Evolutionary conservation across 2,113 vertebrate species (phyloP).

Genomic region (Camelus dromedarius): DNA sequence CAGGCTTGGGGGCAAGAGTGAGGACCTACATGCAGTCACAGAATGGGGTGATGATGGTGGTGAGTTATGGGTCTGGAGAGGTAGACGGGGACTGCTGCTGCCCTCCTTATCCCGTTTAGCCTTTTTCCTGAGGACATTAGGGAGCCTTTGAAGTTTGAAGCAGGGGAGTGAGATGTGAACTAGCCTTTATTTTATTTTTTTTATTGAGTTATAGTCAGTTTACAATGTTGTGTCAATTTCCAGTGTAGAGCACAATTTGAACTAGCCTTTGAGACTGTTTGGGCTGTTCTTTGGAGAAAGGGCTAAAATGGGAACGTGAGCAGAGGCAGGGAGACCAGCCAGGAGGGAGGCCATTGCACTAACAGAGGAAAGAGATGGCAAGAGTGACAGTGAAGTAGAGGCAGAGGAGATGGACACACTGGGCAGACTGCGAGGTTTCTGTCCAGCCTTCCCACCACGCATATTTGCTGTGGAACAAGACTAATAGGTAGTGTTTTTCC

Average conservation of each 20-base stretch:
- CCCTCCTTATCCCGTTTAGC: not conserved
- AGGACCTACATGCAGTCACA: not conserved
- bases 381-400: rapidly evolving
- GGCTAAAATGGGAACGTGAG: not conserved
- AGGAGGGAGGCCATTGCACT: not conserved
- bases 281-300: not conserved
- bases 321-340: not conserved
- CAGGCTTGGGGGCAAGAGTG: not conserved
- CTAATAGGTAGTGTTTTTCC: not conserved
- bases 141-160: not conserved
- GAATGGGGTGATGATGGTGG: not conserved
- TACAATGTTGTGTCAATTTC: too few relatives aligned
- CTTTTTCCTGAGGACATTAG: not conserved
- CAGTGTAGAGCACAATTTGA: too few relatives aligned
- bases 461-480: not conserved
- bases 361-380: not conserved
- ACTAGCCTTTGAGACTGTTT: not conserved
- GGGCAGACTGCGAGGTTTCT: not conserved
- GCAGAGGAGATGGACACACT: not conserved
- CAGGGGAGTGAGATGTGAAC: not conserved
- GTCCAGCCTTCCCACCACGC: not conserved
- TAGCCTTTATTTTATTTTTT: too few relatives aligned
- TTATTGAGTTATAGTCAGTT: too few relatives aligned
- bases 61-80: not conserved
- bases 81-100: too few relatives aligned